A percentile compares a stretch with the other conserved stretches of the same genome.
phyloP scores from a whole-genome alignment of 64 coral and sea anemone species.

The Montipora capricornis region DNA sequence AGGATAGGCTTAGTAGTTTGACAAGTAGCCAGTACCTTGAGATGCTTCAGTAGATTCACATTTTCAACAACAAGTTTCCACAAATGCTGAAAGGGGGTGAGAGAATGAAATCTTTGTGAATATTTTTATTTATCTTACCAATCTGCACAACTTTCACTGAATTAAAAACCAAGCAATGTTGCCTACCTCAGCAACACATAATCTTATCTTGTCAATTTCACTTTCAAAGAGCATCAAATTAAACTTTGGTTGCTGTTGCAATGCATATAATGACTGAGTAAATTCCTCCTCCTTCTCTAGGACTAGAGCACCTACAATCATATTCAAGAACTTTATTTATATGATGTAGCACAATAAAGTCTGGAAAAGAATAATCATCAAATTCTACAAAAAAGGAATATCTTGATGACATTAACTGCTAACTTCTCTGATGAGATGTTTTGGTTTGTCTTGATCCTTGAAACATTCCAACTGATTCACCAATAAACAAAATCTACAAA shows the following conservation, averaged over 20 bases:
- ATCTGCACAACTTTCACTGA: not conserved
- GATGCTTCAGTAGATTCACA: constrained; percentile 85
- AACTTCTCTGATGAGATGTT: constrained; percentile 20
- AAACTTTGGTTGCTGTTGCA: constrained; percentile 79
- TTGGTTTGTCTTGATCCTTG: constrained; percentile 76
- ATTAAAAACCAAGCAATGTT: not conserved
- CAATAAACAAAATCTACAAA: constrained; percentile 92
- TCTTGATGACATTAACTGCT: not conserved
- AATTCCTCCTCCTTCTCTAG: constrained; percentile 87
- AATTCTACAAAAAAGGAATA: too few relatives aligned
- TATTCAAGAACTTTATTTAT: not conserved
- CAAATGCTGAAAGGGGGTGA: constrained; percentile 74
- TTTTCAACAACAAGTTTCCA: constrained; percentile 97
- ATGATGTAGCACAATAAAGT: not conserved
- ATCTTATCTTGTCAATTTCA: constrained; percentile 97
- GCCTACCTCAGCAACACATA: constrained; percentile 92
- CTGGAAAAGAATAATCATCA: not conserved
- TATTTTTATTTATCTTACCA: not conserved
- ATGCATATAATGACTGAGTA: constrained; percentile 75
- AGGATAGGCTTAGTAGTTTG: not conserved
- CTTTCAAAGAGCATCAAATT: constrained; percentile 87
- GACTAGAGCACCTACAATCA: constrained; percentile 68
- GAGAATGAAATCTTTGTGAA: not conserved
- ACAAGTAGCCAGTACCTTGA: constrained; percentile 54
- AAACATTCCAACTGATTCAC: constrained; percentile 98